Evolutionary conservation across 2,113 vertebrate genomes (phyloP).

Genomic region (Pycnonotus jocosus): DNA sequence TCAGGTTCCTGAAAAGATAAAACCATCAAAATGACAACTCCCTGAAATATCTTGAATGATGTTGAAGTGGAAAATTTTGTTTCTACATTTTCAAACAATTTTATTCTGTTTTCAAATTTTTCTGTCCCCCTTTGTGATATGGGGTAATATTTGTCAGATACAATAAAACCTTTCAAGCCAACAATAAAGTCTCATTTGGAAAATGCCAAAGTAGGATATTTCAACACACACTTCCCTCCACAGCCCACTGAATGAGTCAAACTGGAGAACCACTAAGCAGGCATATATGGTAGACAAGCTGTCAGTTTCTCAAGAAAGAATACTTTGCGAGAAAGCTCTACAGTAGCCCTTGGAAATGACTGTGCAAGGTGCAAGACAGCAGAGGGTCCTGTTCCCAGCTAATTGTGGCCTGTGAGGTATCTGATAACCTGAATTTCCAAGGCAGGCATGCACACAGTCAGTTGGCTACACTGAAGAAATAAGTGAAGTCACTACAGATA

Average conservation of each 20-base stretch:
- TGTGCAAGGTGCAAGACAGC: not conserved
- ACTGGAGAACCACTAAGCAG: not conserved
- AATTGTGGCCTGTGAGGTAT: not conserved
- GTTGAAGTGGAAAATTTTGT: not conserved
- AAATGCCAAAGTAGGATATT: not conserved
- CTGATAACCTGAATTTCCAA: not conserved
- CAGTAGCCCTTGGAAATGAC: not conserved
- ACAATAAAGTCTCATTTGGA: not conserved
- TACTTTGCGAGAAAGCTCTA: not conserved
- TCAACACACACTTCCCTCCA: not conserved
- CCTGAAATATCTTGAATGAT: not conserved
- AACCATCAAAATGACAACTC: not conserved
- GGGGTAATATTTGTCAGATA: not conserved
- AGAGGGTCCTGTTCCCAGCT: not conserved
- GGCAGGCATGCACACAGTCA: not conserved
- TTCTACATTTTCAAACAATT: not conserved
- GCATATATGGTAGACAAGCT: not conserved
- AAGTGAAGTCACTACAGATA: not conserved
- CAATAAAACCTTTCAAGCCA: not conserved
- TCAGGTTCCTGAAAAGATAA: not conserved
- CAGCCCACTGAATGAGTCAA: not conserved
- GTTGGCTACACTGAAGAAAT: not conserved
- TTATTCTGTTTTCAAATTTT: not conserved
- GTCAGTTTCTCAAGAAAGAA: slow-evolving; percentile 4
- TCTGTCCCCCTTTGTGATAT: not conserved